These are phyloP conservation scores for Pseudopleuronectes americanus DNA, from an alignment of 2,797 vertebrate genomes.

Conservation along the genomic window DNA sequence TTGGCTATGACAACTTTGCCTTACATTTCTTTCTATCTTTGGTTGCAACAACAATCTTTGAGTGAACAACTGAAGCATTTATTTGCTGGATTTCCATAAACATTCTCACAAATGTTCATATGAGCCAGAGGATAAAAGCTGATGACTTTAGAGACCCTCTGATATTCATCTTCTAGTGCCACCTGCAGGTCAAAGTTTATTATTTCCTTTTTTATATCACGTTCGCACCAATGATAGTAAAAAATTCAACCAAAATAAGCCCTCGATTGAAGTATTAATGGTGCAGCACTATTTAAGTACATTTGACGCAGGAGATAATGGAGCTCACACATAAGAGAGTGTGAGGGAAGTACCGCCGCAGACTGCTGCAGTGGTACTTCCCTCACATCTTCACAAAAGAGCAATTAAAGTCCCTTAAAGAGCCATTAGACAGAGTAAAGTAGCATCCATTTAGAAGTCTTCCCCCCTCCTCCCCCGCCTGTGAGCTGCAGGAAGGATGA, in stretches of 20 bases:
- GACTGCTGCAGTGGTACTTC: constrained; percentile 21
- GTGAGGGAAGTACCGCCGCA: constrained; percentile 7
- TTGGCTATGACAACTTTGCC: no score
- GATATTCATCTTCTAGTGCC: neutral
- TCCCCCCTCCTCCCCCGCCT: constrained; percentile 17
- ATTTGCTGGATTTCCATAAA: neutral
- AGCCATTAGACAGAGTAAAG: constrained; percentile 62
- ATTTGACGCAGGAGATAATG: constrained; percentile 45
- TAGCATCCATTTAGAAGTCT: constrained; percentile 60
- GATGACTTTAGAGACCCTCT: no score
- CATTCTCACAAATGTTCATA: neutral
- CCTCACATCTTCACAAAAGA: constrained; percentile 43
- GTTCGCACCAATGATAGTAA: neutral
- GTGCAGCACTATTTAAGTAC: constrained; percentile 24
- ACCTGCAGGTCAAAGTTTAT: neutral
- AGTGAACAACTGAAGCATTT: neutral
- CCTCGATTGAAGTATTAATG: constrained; percentile 16
- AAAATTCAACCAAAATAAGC: no score
- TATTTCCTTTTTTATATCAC: neutral
- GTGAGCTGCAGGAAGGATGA: constrained; percentile 55
- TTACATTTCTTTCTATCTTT: no score
- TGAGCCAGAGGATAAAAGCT: neutral
- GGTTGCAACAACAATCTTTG: no score
- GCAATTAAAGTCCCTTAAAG: constrained; percentile 60
- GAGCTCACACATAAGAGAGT: constrained; percentile 31